A percentile compares a stretch with the other conserved stretches of the same genome.
Evolutionary conservation across 1,140 invertebrate genomes (phyloP).

Genomic region (Hypothenemus hampei): DNA sequence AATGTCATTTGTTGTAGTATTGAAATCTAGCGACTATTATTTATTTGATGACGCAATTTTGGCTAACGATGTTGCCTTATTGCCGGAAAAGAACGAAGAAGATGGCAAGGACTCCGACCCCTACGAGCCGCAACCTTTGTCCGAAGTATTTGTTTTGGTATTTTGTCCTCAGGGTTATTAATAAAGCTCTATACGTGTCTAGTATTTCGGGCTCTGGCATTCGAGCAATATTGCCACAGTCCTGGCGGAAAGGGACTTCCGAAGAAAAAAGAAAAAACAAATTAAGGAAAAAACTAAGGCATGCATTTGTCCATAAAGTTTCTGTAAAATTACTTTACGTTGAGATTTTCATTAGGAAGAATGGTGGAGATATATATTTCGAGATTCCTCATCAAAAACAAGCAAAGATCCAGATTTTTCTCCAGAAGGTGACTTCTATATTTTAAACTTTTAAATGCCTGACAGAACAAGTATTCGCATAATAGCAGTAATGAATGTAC

Average conservation of each 20-base stretch:
- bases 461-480: too few species aligned
- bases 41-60: conserved; percentile 11
- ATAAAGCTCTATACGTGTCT: not conserved
- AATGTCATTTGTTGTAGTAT: conserved; percentile 10
- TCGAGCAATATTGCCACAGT: not conserved
- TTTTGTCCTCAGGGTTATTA: not conserved
- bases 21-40: conserved; percentile 11
- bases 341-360: not conserved
- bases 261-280: conserved; percentile 5
- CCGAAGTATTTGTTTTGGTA: conserved; percentile 6
- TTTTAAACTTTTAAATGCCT: too few species aligned
- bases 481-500: too few species aligned
- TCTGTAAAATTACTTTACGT: not conserved
- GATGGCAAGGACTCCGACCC: conserved; percentile 8
- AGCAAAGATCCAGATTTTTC: conserved; percentile 8
- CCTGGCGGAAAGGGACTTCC: not conserved
- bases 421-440: too few species aligned
- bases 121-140: conserved; percentile 8
- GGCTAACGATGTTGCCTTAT: not conserved
- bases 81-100: not conserved
- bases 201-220: conserved; percentile 1
- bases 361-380: not conserved
- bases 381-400: not conserved
- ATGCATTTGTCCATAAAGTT: too few species aligned
- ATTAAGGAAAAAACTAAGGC: too few species aligned